Evolutionary conservation across 2,888 invertebrate species (phyloP).

Genomic region (Drosophila colorata): DNA sequence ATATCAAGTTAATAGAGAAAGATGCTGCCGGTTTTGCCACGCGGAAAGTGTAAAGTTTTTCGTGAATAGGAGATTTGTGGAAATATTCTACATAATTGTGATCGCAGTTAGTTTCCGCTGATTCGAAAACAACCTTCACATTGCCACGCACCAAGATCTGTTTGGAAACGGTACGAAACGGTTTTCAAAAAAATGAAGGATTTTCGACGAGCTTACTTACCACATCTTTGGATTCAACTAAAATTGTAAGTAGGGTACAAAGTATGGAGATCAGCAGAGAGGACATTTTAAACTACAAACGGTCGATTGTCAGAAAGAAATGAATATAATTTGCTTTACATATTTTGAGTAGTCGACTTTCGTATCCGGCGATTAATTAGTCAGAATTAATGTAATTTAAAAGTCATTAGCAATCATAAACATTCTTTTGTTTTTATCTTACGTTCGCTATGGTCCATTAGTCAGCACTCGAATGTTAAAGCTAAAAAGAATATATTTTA

Average conservation of each 20-base stretch:
- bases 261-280: not conserved
- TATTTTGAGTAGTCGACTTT: not conserved
- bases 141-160: slow-evolving; percentile 18
- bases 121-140: slow-evolving; percentile 5
- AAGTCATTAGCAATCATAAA: not conserved
- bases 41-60: slow-evolving; percentile 21
- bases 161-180: not conserved
- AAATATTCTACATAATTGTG: slow-evolving; percentile 40
- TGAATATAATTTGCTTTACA: not conserved
- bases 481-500: not conserved
- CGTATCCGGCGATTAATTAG: not conserved
- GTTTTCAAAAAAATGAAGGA: not conserved
- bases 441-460: slow-evolving; percentile 1
- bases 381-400: not conserved
- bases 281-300: not conserved
- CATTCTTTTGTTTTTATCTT: not conserved
- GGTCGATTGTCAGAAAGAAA: not conserved
- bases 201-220: slow-evolving; percentile 2
- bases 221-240: not conserved
- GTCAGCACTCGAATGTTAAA: not conserved
- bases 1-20: slow-evolving; percentile 16
- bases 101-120: slow-evolving; percentile 34
- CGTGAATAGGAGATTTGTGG: not conserved
- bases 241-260: not conserved
- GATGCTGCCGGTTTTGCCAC: slow-evolving; percentile 9